These are phyloP conservation scores for Phthorimaea operculella DNA, from an alignment of 1,140 invertebrate genomes.

Conservation along the genomic window DNA sequence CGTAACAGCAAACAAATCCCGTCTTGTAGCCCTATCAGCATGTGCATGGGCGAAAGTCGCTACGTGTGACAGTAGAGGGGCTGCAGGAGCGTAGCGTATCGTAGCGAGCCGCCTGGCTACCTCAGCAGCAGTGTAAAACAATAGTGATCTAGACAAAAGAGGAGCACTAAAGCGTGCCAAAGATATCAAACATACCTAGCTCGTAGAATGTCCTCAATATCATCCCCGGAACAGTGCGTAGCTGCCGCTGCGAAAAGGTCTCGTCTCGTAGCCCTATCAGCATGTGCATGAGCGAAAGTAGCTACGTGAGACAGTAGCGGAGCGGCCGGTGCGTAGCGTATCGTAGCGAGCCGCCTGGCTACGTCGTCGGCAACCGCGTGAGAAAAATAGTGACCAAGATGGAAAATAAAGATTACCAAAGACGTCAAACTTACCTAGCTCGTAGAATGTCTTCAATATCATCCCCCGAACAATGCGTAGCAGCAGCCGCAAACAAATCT, in stretches of 20 bases:
- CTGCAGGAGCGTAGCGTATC: conserved; percentile 19
- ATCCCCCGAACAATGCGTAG: conserved; percentile 12
- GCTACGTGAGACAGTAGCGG: conserved; percentile 28
- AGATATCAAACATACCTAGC: conserved; percentile 28
- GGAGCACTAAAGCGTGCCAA: too few species aligned
- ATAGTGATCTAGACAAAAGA: not conserved
- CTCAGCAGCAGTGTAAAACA: too few species aligned
- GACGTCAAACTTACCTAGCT: conserved; percentile 29
- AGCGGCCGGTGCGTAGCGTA: conserved; percentile 22
- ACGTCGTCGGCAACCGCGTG: too few species aligned
- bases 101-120: too few species aligned
- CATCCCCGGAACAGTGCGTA: conserved; percentile 11
- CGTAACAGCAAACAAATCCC: conserved; percentile 25
- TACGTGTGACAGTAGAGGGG: conserved; percentile 27
- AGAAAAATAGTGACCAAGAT: too few species aligned
- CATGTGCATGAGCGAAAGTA: conserved; percentile 22
- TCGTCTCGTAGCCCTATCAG: conserved; percentile 17
- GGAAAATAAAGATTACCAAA: not conserved
- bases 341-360: too few species aligned
- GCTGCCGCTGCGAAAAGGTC: conserved; percentile 32
- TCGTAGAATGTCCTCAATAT: conserved; percentile 27
- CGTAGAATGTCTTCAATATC: conserved; percentile 27
- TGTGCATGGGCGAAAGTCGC: conserved; percentile 24
- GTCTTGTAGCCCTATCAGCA: conserved; percentile 19
- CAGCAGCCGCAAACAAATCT: conserved; percentile 31